Evolutionary conservation across 2,888 invertebrate species (phyloP).

Genomic region (Andrena bucephala): DNA sequence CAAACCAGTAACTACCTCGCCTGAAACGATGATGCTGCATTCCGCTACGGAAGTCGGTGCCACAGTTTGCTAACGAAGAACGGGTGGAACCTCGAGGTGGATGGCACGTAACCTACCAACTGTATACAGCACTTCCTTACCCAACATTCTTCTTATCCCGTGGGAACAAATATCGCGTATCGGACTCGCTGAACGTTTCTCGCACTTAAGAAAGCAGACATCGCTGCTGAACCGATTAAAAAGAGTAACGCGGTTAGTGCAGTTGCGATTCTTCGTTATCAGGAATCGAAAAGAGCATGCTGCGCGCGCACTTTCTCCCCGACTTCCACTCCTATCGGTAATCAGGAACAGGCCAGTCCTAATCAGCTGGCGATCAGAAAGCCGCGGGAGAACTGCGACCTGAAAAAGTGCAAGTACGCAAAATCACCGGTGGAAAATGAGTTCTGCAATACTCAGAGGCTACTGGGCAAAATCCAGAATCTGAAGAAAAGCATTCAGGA

Average conservation of each 20-base stretch:
- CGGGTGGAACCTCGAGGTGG: slow-evolving; percentile 18
- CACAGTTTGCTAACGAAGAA: background rate
- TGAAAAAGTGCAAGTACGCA: slow-evolving; percentile 55
- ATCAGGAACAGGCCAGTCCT: slow-evolving; percentile 13
- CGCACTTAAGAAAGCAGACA: background rate
- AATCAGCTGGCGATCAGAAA: slow-evolving; percentile 25
- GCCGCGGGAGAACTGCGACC: slow-evolving; percentile 29
- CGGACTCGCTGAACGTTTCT: too few relatives aligned
- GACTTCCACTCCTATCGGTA: background rate
- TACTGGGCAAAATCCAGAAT: slow-evolving; percentile 67
- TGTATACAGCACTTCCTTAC: background rate
- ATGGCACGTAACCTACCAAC: slow-evolving; percentile 60
- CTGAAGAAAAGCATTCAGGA: slow-evolving; percentile 64
- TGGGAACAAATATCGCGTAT: too few relatives aligned
- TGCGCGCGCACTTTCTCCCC: slow-evolving; percentile 42
- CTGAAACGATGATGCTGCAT: background rate
- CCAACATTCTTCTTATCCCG: background rate
- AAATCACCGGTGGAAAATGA: slow-evolving; percentile 59
- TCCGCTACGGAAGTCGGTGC: background rate
- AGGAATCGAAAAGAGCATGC: slow-evolving; percentile 54
- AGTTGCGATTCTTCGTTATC: slow-evolving; percentile 4
- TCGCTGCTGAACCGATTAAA: background rate
- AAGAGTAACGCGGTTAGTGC: background rate
- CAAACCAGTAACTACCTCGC: too few relatives aligned
- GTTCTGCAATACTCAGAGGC: slow-evolving; percentile 40